A percentile compares a stretch with the other conserved stretches of the same genome.
Evolutionary conservation across 2,113 vertebrate genomes (phyloP).

Genomic region (Hystrix cristata): DNA sequence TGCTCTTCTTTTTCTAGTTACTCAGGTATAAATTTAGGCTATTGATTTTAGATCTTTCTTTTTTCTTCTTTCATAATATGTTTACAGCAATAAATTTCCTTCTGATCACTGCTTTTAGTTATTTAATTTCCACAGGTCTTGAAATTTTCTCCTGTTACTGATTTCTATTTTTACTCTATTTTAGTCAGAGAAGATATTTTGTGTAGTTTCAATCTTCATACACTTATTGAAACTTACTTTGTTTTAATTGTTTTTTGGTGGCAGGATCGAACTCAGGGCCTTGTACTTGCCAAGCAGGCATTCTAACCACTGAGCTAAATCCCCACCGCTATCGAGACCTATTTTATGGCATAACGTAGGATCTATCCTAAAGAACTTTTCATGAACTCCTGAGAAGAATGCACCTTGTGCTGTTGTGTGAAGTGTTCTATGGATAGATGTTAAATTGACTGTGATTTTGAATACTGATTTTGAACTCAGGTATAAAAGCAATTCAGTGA

Average conservation of each 20-base stretch:
- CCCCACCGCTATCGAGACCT: too few relatives aligned
- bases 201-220: not conserved
- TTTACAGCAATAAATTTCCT: not conserved
- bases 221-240: not conserved
- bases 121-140: not conserved
- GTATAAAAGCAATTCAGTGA: not conserved
- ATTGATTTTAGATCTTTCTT: not conserved
- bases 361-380: not conserved
- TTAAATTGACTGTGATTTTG: not conserved
- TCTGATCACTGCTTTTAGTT: slow-evolving; percentile 2
- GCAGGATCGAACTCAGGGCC: too few relatives aligned
- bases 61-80: not conserved
- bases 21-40: not conserved
- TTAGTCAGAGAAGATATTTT: not conserved
- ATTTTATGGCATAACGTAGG: not conserved
- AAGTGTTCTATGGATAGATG: not conserved
- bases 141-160: slow-evolving; percentile 16
- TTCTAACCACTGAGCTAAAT: too few relatives aligned
- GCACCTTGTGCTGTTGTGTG: not conserved
- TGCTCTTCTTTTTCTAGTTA: not conserved
- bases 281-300: too few relatives aligned
- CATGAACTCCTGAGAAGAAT: not conserved
- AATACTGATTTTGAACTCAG: slow-evolving; percentile 14
- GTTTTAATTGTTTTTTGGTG: not conserved
- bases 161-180: not conserved